Conservation (phyloP, 2,797 vertebrate species). For the Pangasius macronema region DNA sequence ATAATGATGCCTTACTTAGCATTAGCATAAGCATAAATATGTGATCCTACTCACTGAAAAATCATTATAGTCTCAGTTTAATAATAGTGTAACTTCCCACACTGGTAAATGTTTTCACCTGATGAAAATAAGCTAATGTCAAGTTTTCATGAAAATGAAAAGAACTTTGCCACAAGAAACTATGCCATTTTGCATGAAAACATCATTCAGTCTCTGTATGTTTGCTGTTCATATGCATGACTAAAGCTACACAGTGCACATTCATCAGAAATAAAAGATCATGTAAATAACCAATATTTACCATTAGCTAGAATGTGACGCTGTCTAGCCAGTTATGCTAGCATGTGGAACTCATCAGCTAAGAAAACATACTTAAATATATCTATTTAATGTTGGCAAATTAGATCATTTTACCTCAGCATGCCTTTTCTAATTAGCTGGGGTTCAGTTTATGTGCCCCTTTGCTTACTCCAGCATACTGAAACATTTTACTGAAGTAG, state of each 20-base stretch:
- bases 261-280: background rate
- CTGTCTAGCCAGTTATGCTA: background rate
- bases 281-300: background rate
- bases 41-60: background rate
- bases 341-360: background rate
- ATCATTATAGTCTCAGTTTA: background rate
- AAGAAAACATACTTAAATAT: background rate
- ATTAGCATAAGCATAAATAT: background rate
- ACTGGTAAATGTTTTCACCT: background rate
- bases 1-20: background rate
- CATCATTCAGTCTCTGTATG: background rate
- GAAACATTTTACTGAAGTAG: background rate
- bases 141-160: background rate
- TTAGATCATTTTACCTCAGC: background rate
- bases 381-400: background rate
- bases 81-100: background rate
- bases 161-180: background rate
- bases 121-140: background rate
- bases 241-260: background rate
- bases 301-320: background rate
- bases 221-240: background rate
- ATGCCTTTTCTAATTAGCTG: background rate
- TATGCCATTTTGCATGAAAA: background rate
- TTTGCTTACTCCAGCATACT: background rate
- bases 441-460: background rate